Evolutionary conservation across 1,140 invertebrate species (phyloP).

Genomic region (Stenopsyche tienmushanensis): DNA sequence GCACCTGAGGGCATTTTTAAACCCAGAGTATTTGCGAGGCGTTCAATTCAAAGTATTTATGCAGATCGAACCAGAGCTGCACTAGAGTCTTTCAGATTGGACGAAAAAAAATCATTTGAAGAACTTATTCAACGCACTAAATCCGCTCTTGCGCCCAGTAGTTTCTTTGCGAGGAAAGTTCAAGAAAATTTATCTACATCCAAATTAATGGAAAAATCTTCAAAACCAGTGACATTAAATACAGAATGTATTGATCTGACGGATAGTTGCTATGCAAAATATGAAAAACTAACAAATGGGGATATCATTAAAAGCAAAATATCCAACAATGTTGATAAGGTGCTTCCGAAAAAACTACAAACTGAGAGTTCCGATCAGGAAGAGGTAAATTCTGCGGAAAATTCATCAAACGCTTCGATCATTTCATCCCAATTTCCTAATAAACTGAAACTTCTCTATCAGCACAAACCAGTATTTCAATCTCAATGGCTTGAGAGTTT

Average conservation of each 20-base stretch:
- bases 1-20: no score
- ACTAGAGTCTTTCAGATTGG: slow-evolving; percentile 54
- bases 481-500: slow-evolving; percentile 49
- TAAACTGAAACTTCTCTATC: slow-evolving; percentile 46
- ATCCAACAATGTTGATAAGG: not conserved
- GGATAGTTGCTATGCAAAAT: not conserved
- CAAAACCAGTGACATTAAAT: not conserved
- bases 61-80: no score
- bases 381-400: slow-evolving; percentile 46
- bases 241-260: not conserved
- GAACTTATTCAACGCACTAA: slow-evolving; percentile 50
- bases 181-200: not conserved
- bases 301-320: not conserved
- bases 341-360: not conserved
- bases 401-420: slow-evolving; percentile 48
- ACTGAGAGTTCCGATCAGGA: slow-evolving; percentile 47
- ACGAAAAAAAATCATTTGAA: slow-evolving; percentile 52
- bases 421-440: slow-evolving; percentile 49
- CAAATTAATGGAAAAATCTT: not conserved
- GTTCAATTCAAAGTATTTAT: no score
- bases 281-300: slow-evolving; percentile 9
- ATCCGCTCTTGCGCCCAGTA: slow-evolving; percentile 47
- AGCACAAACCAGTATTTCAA: slow-evolving; percentile 45
- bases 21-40: no score
- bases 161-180: not conserved